Conservation (phyloP, 1,140 invertebrate species). For the Philaenus spumarius region DNA sequence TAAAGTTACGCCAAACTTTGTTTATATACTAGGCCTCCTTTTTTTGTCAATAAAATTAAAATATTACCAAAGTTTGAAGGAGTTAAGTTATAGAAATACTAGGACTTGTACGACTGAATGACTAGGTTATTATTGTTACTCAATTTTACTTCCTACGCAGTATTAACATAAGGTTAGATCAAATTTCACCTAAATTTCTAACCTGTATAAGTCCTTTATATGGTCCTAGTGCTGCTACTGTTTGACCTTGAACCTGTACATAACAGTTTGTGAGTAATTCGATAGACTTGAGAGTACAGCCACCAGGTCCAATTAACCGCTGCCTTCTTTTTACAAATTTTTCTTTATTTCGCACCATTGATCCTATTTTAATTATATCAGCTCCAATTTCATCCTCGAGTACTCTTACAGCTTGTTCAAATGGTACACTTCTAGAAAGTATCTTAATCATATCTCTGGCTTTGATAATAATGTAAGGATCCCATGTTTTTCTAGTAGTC, state of each 20-base stretch:
- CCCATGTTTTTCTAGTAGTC: conserved; percentile 97
- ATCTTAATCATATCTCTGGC: conserved; percentile 95
- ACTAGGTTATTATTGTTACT: too few species aligned
- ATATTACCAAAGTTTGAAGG: too few species aligned
- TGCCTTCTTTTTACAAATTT: conserved; percentile 95
- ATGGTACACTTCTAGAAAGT: conserved; percentile 91
- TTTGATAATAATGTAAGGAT: conserved; percentile 97
- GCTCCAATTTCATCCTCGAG: conserved; percentile 85
- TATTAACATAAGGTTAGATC: neutral
- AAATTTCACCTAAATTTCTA: conserved; percentile 24
- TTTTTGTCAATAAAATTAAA: too few species aligned
- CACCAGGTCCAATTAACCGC: conserved; percentile 92
- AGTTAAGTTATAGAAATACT: too few species aligned
- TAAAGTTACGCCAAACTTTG: too few species aligned
- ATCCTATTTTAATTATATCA: conserved; percentile 97
- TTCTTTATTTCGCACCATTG: conserved; percentile 84
- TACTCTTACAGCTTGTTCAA: conserved; percentile 84
- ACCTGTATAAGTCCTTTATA: conserved; percentile 89
- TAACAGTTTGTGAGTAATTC: conserved; percentile 98
- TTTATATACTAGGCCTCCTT: too few species aligned
- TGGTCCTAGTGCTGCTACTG: conserved; percentile 93
- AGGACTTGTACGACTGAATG: too few species aligned
- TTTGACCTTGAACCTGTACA: conserved; percentile 94
- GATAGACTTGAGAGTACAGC: conserved; percentile 95
- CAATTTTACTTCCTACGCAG: too few species aligned